A percentile compares a stretch with the other conserved stretches of the same genome.
These are phyloP conservation scores for Pelodytes ibericus DNA, from an alignment of 2,797 vertebrate species.

Conservation along the genomic window DNA sequence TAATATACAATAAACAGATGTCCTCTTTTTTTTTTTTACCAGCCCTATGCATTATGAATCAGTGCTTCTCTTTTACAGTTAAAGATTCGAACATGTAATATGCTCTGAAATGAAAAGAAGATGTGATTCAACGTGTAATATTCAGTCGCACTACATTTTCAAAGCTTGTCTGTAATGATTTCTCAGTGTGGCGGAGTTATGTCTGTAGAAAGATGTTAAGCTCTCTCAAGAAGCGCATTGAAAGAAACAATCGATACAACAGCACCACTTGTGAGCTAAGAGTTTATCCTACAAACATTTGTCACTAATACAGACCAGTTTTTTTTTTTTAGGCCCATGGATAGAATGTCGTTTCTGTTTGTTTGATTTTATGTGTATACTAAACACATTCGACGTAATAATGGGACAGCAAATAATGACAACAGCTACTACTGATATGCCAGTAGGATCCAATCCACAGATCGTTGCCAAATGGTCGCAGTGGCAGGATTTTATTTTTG, in stretches of 20 bases:
- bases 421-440: too few species aligned
- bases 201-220: conserved; percentile 66
- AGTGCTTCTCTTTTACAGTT: neutral
- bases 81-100: conserved; percentile 14
- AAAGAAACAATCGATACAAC: conserved; percentile 60
- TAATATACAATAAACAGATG: too few species aligned
- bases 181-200: conserved; percentile 62
- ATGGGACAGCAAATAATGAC: too few species aligned
- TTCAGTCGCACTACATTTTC: conserved; percentile 28
- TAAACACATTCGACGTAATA: too few species aligned
- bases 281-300: conserved; percentile 59
- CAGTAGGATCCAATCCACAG: too few species aligned
- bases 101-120: conserved; percentile 12
- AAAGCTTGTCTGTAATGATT: conserved; percentile 35
- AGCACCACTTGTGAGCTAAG: conserved; percentile 53
- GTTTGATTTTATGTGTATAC: too few species aligned
- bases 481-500: too few species aligned
- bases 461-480: too few species aligned
- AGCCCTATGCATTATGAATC: too few species aligned
- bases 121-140: neutral
- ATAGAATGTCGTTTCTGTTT: too few species aligned
- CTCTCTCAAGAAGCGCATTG: conserved; percentile 59
- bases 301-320: conserved; percentile 28
- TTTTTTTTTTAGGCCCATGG: conserved; percentile 25
- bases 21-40: too few species aligned